Conservation (phyloP, 2,797 vertebrate genomes). For the Sebastes minor region DNA sequence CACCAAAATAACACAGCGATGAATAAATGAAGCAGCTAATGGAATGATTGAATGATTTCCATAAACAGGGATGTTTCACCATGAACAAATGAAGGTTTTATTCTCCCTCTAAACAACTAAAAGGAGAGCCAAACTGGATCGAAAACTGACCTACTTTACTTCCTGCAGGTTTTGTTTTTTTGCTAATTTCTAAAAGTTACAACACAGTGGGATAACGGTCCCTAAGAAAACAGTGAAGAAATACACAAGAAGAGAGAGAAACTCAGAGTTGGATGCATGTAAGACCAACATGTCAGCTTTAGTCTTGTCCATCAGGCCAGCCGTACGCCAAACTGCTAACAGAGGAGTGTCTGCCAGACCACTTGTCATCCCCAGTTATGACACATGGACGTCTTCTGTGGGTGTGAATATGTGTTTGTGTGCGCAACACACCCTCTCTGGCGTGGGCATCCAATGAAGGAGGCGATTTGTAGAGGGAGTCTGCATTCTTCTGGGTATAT, state of each 20-base stretch:
- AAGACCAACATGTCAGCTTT: slow-evolving; percentile 6
- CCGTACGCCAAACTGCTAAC: slow-evolving; percentile 28
- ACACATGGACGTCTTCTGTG: slow-evolving; percentile 40
- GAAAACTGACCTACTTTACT: slow-evolving; percentile 29
- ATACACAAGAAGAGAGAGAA: slow-evolving; percentile 1
- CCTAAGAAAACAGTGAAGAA: slow-evolving; percentile 5
- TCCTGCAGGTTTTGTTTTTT: slow-evolving; percentile 9
- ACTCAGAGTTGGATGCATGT: not conserved
- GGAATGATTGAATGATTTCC: slow-evolving; percentile 48
- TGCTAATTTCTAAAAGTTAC: slow-evolving; percentile 14
- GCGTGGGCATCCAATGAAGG: slow-evolving; percentile 26
- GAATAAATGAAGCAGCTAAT: slow-evolving; percentile 56
- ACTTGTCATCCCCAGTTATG: slow-evolving; percentile 53
- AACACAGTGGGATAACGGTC: not conserved
- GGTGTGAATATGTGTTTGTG: slow-evolving; percentile 27
- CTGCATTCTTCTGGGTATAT: slow-evolving; percentile 49
- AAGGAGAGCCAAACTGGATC: not conserved
- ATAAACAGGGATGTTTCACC: slow-evolving; percentile 32
- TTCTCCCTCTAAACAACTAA: slow-evolving; percentile 18
- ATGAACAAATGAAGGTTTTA: slow-evolving; percentile 39
- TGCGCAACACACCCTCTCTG: slow-evolving; percentile 21
- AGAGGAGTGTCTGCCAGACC: slow-evolving; percentile 43
- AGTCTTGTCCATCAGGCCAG: slow-evolving; percentile 19
- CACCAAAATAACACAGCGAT: slow-evolving; percentile 40
- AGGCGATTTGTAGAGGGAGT: slow-evolving; percentile 12